Evolutionary conservation across 2,888 invertebrate genomes (phyloP), one percentile per base, ranked within the genome.

Genomic region (Lymantria dispar): DNA sequence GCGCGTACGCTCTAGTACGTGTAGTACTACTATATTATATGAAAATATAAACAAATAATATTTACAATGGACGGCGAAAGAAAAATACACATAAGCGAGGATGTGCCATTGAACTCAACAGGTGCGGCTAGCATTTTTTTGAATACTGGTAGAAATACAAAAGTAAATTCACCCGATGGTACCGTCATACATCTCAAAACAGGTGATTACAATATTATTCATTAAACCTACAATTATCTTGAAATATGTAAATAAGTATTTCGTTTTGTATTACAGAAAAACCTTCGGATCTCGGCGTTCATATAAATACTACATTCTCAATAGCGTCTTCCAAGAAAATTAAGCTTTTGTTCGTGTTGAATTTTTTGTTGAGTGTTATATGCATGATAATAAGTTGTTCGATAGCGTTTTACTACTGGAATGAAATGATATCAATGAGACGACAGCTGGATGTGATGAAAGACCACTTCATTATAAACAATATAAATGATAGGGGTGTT

Each of bases 271-370:
- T 86, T 85, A 49, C 80, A 89, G 89, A 85, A 54, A 87, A 85
- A 57, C 82, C 85, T 29, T 73, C 87, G 33, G 89, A 90, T 65
- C 84, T 89, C 68, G 90, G 88, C 62, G 83, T 90, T 47, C 89
- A 90, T 64, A 87, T 90, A 66, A 89, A 90, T 66, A 89, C 90
- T 36, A 90, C 89, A 49, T 80, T 88, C 64, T 84, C 88, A 48
- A 83, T 89, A 74, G 88, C 87, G 83, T 88, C 90, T 84, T 88
- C 88, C 75, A 89, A 87, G 86, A 90, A 89, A 85, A 83, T 90
- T 64, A 87, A 80, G 75, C 76, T 88, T 59, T 74, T 90, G 69
- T 86, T 90, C 70, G 70, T 88, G 48, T 66, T 89, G 47, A 90
- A 87, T 75, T 87, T 90, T 75, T 78, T 89, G 62, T 72, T 90